Percentiles rank a stretch among this genome's conserved stretches.
These are phyloP conservation scores for Strigamia crassipes DNA, from an alignment of 2,888 invertebrate genomes.

Conservation along the genomic window DNA sequence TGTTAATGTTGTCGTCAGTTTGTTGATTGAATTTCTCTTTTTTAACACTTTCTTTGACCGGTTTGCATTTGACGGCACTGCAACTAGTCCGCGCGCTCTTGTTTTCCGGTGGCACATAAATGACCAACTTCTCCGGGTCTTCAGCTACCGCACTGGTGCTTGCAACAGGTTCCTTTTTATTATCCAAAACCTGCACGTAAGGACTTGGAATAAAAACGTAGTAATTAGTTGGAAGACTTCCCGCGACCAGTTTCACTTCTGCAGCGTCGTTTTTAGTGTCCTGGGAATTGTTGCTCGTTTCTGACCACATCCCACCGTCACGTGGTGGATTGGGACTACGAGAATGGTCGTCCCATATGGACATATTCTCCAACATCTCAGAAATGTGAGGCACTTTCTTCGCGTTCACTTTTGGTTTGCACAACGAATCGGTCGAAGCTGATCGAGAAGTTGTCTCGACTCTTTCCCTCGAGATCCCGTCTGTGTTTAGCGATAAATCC, in stretches of 20 bases:
- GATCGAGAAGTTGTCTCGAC: neutral
- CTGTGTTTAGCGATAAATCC: conserved; percentile 38
- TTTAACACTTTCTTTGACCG: neutral
- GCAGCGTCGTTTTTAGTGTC: neutral
- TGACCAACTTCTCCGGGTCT: neutral
- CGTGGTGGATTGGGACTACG: conserved; percentile 12
- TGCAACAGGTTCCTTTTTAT: neutral
- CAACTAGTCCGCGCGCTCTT: neutral
- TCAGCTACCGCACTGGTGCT: neutral
- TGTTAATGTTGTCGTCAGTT: conserved; percentile 71
- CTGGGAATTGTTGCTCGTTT: neutral
- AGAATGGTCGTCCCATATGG: conserved; percentile 46
- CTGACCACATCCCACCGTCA: neutral
- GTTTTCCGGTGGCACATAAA: neutral
- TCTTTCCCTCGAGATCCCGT: neutral
- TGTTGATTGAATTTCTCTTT: neutral
- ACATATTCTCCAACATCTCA: conserved; percentile 49
- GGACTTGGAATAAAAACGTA: conserved; percentile 37
- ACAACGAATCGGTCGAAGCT: neutral
- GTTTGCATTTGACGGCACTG: neutral
- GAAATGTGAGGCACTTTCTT: conserved; percentile 47
- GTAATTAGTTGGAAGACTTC: neutral
- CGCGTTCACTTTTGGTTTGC: neutral
- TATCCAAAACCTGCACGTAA: neutral
- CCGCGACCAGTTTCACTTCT: neutral